Evolutionary conservation across 2,113 vertebrate genomes (phyloP), one percentile per base, ranked within the genome.

Genomic region (Caracal caracal): DNA sequence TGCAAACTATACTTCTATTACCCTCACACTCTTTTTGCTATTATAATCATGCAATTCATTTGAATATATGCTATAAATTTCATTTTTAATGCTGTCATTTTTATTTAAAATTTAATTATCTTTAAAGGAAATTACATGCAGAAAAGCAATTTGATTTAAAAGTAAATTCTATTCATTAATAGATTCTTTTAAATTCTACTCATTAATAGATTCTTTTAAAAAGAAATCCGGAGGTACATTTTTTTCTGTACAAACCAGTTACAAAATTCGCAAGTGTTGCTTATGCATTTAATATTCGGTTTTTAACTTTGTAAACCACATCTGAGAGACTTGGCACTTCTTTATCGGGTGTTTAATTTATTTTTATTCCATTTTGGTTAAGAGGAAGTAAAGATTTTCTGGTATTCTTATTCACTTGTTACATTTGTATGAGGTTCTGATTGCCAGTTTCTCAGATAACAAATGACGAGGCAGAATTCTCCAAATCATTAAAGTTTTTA

Each of bases 171-270:
- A 37, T 11, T 89, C 94, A 85, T 83, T 96, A 88, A 97, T 43
- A 43, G 7, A 43, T 9, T 43, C 43, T 9, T 43, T 43, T 86
- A 97, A 82, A 79, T 86, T 92, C 93, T 96, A 37, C 10, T 90
- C 94, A 85, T 81, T 96, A 88, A 97, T 43, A 43, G 43, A 98
- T 97, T 98, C 98, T 98, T 98, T 97, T 51, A 47, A 70, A 93
- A 98, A 90, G 35, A 97, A 90, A 97, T 73, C 86, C 97, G 97
- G 96, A 97, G 97, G 97, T 98, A 98, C 79, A 97, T 96, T 97
- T 97, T 97, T 97, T 97, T 92, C 84, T 96, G 80, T 84, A 96
- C 92, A 90, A 37, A 88, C 65, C 30, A 66, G 85, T 95, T 98
- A 94, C 86, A 97, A 92, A 96, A 43, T 97, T 96, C 15, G 59